phyloP scores from a whole-genome alignment of 2,888 invertebrate genomes.

The Luffia ferchaultella region DNA sequence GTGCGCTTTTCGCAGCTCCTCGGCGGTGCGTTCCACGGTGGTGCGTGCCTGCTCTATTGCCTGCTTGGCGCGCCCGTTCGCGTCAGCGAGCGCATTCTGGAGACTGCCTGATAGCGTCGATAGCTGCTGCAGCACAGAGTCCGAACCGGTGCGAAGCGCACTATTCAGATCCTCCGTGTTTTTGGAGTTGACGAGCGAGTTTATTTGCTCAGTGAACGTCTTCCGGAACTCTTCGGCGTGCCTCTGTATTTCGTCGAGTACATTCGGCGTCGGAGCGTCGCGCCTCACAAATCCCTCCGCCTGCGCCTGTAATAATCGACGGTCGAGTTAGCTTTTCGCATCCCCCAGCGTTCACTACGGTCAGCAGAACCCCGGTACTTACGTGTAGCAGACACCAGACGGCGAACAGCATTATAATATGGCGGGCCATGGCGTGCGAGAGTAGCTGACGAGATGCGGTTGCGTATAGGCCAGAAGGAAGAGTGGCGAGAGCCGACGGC shows the following conservation, averaged over 20 bases:
- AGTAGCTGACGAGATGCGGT: not conserved
- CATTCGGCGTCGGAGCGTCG: slow-evolving; percentile 9
- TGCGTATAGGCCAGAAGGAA: no score
- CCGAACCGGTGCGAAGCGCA: slow-evolving; percentile 40
- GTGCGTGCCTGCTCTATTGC: slow-evolving; percentile 33
- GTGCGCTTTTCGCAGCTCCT: slow-evolving; percentile 43
- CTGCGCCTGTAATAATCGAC: not conserved
- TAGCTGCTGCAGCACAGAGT: slow-evolving; percentile 35
- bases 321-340: not conserved
- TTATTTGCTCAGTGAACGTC: slow-evolving; percentile 33
- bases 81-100: slow-evolving; percentile 39
- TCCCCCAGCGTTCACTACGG: not conserved
- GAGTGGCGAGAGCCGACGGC: no score
- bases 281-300: not conserved
- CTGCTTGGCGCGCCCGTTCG: slow-evolving; percentile 46
- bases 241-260: slow-evolving; percentile 36
- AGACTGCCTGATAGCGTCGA: slow-evolving; percentile 29
- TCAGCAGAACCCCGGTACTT: not conserved
- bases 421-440: not conserved
- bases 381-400: not conserved
- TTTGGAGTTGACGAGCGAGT: slow-evolving; percentile 35
- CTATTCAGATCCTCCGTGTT: slow-evolving; percentile 41
- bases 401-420: not conserved
- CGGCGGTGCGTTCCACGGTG: slow-evolving; percentile 32
- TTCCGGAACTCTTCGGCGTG: slow-evolving; percentile 39